Evolutionary conservation across 1,140 invertebrate species (phyloP).

Genomic region (Drosophila ambigua): DNA sequence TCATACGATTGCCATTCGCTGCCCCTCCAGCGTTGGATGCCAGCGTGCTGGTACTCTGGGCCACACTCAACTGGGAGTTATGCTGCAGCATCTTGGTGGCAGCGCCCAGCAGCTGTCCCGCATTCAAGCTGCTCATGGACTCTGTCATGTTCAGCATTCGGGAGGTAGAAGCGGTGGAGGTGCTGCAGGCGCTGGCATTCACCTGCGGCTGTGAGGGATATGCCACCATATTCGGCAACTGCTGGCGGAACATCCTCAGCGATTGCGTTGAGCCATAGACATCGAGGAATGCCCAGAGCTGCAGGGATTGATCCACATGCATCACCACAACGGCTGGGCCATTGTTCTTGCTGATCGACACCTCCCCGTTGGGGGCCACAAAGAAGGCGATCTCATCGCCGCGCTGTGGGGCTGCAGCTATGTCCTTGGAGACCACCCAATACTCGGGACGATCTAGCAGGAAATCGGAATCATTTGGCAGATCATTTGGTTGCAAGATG

Average conservation of each 20-base stretch:
- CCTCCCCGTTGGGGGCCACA: slow-evolving; percentile 93
- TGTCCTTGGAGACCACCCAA: slow-evolving; percentile 98
- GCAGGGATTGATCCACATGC: slow-evolving; percentile 95
- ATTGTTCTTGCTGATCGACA: slow-evolving; percentile 95
- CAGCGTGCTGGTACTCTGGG: slow-evolving; percentile 65
- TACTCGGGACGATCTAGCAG: slow-evolving; percentile 97
- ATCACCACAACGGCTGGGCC: slow-evolving; percentile 92
- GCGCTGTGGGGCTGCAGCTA: slow-evolving; percentile 91
- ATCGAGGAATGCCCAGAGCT: slow-evolving; percentile 97
- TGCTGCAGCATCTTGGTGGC: slow-evolving; percentile 77
- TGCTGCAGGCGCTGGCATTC: slow-evolving; percentile 37
- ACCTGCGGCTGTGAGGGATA: slow-evolving; percentile 78
- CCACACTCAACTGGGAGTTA: slow-evolving; percentile 64
- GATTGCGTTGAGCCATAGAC: slow-evolving; percentile 97
- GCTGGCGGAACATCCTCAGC: slow-evolving; percentile 88
- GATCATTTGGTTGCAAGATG: slow-evolving; percentile 88
- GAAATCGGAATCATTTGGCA: slow-evolving; percentile 97
- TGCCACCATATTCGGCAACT: slow-evolving; percentile 78
- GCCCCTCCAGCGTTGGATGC: slow-evolving; percentile 67
- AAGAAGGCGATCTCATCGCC: slow-evolving; percentile 97
- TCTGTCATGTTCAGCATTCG: slow-evolving; percentile 81
- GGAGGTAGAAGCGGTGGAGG: slow-evolving; percentile 36
- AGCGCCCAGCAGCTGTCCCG: slow-evolving; percentile 64
- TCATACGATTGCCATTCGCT: slow-evolving; percentile 83
- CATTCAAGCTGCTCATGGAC: slow-evolving; percentile 85